Conservation (phyloP, 2,797 vertebrate genomes). For the Nannoperca obscura region DNA sequence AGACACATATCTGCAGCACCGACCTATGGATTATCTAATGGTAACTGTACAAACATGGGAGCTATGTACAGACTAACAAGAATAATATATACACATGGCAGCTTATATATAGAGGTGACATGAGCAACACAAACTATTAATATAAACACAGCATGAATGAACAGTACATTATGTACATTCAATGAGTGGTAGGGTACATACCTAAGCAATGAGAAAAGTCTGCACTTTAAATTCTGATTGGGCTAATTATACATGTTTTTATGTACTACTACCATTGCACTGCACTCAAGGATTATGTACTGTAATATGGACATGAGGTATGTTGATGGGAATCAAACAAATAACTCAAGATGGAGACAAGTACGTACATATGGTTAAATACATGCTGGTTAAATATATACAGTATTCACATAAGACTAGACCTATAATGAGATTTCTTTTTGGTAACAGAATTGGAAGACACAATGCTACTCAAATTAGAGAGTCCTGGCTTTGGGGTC, state of each 20-base stretch:
- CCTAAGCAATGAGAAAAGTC: conserved; percentile 55
- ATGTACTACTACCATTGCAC: conserved; percentile 52
- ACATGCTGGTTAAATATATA: conserved; percentile 82
- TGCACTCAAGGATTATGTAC: conserved; percentile 54
- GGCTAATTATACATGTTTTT: conserved; percentile 49
- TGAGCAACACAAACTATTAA: conserved; percentile 65
- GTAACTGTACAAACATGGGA: conserved; percentile 78
- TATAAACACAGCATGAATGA: conserved; percentile 62
- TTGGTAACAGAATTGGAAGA: conserved; percentile 78
- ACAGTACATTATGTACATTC: conserved; percentile 65
- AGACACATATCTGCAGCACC: conserved; percentile 73
- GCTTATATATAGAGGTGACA: conserved; percentile 54
- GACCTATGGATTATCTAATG: conserved; percentile 66
- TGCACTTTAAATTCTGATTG: conserved; percentile 48
- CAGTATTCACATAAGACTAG: conserved; percentile 72
- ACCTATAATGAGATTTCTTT: conserved; percentile 63
- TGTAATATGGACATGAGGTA: conserved; percentile 69
- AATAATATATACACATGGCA: conserved; percentile 63
- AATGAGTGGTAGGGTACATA: conserved; percentile 52
- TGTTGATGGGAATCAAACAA: conserved; percentile 63
- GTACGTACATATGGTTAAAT: conserved; percentile 77
- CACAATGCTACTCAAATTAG: conserved; percentile 77
- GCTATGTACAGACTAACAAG: conserved; percentile 77
- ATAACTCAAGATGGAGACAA: conserved; percentile 44
- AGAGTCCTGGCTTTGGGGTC: conserved; percentile 85